Conservation (phyloP, 2,797 vertebrate species). For the Diceros bicornis region DNA sequence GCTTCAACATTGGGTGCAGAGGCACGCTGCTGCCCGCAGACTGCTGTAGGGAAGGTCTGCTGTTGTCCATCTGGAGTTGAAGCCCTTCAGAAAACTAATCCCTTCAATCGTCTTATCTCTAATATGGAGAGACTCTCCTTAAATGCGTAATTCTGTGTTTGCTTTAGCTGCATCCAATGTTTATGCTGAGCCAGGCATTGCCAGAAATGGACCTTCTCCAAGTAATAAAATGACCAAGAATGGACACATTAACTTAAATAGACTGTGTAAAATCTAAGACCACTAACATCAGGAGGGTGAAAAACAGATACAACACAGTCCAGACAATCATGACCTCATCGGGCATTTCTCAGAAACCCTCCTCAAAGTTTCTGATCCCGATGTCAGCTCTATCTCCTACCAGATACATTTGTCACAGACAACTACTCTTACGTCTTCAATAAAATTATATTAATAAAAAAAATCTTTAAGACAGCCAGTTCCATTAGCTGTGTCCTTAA, state of each 20-base stretch:
- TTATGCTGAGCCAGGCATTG: background rate
- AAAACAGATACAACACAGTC: background rate
- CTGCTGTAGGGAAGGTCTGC: background rate
- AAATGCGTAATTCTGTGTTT: background rate
- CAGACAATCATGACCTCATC: too few species aligned
- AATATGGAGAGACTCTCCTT: background rate
- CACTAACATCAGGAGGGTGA: background rate
- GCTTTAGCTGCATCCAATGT: background rate
- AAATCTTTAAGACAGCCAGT: background rate
- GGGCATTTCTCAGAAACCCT: background rate
- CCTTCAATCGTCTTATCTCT: too few species aligned
- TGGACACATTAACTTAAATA: background rate
- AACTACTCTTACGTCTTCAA: background rate
- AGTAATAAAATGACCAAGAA: background rate
- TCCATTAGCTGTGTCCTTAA: background rate
- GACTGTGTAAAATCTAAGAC: background rate
- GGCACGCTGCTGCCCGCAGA: fast-evolving
- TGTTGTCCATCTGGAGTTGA: background rate
- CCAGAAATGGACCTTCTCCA: background rate
- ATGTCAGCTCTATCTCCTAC: background rate
- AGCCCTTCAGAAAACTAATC: background rate
- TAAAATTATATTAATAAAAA: background rate
- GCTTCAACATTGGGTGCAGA: background rate
- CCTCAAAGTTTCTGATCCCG: background rate
- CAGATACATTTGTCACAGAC: background rate